phyloP scores from a whole-genome alignment of 2,888 invertebrate species.

The Drosophila austrosaltans region DNA sequence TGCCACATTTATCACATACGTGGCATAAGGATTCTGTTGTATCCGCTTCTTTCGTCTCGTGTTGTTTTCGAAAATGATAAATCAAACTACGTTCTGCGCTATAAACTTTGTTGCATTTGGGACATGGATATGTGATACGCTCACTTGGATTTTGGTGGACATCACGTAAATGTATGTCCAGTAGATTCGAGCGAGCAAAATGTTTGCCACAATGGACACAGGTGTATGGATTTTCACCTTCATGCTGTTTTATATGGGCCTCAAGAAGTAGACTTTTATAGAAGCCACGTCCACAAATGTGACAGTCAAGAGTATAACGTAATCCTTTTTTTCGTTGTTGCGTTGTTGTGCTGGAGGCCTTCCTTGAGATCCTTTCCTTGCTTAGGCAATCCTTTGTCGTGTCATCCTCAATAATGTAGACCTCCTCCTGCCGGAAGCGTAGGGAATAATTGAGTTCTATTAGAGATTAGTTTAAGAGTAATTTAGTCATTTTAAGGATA shows the following conservation, averaged over 20 bases:
- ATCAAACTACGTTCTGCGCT: slow-evolving; percentile 60
- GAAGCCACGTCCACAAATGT: slow-evolving; percentile 57
- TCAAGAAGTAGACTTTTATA: slow-evolving; percentile 60
- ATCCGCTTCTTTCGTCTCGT: background rate
- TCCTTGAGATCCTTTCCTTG: slow-evolving; percentile 37
- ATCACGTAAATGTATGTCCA: slow-evolving; percentile 47
- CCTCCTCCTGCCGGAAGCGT: slow-evolving; percentile 59
- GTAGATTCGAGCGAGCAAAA: slow-evolving; percentile 51
- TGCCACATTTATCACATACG: slow-evolving; percentile 76
- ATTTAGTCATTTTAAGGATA: too few species aligned
- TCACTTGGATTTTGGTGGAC: slow-evolving; percentile 32
- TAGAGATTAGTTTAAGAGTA: background rate
- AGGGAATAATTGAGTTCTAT: background rate
- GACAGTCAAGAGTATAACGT: slow-evolving; percentile 49
- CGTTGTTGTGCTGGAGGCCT: background rate
- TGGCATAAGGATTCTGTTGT: slow-evolving; percentile 5
- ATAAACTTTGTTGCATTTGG: slow-evolving; percentile 58
- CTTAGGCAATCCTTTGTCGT: slow-evolving; percentile 30
- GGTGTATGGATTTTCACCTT: slow-evolving; percentile 55
- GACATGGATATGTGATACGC: slow-evolving; percentile 35
- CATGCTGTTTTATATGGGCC: slow-evolving; percentile 60
- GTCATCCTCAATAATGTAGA: slow-evolving; percentile 54
- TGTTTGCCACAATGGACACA: slow-evolving; percentile 52
- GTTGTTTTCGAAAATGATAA: slow-evolving; percentile 54
- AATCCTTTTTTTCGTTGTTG: slow-evolving; percentile 21